Percentiles rank a stretch among this genome's conserved stretches.
Evolutionary conservation across 2,797 vertebrate genomes (phyloP).

Genomic region (Pelochelys cantorii): DNA sequence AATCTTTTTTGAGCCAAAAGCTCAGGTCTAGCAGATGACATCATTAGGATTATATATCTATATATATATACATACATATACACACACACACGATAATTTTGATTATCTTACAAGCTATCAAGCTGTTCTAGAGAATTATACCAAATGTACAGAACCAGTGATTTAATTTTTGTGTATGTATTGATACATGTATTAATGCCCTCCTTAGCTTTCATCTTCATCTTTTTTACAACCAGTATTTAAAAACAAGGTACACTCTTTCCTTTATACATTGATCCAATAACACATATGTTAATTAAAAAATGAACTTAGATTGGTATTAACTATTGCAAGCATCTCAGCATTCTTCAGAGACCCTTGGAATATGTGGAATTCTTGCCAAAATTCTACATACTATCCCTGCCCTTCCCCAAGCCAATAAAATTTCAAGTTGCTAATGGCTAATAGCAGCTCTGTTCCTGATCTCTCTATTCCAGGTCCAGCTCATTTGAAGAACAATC

Average conservation of each 20-base stretch:
- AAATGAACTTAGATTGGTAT: background rate
- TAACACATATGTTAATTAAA: background rate
- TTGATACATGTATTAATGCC: background rate
- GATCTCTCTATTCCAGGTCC: background rate
- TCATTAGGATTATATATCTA: background rate
- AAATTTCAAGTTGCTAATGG: background rate
- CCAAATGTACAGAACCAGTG: background rate
- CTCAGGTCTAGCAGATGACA: background rate
- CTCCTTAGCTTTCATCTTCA: background rate
- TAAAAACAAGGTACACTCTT: background rate
- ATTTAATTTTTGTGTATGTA: rapidly evolving
- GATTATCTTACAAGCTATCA: background rate
- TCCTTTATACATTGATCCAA: background rate
- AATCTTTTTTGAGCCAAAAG: background rate
- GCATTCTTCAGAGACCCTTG: background rate
- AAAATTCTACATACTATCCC: background rate
- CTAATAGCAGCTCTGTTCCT: background rate
- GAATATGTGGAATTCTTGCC: background rate
- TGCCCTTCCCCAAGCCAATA: background rate
- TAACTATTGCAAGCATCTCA: rapidly evolving
- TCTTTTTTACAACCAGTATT: background rate
- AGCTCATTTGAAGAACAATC: background rate
- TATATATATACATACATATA: too few relatives aligned
- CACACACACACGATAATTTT: background rate
- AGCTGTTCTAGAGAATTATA: background rate